Base-by-base conservation (phyloP, 1,140 invertebrate genomes). In the Drosophila asahinai region DNA sequence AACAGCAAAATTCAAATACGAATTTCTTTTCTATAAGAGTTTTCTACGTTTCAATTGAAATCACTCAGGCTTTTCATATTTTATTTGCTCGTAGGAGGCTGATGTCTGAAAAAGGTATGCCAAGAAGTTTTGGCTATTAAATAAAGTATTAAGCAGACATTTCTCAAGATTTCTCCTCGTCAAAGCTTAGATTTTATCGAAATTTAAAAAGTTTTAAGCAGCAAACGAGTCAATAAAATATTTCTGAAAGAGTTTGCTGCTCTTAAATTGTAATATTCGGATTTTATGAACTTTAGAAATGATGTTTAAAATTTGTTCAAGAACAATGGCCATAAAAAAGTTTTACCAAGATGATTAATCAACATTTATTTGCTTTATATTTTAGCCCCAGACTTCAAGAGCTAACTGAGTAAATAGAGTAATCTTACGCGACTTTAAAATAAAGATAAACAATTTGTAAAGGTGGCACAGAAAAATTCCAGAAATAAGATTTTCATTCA, bases 11-110 rank as follows among this genome's bases (percentile, higher is more conserved):
- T 72, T 38, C 57, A 38, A 57, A 42, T 47, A 8, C 14, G 38
- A 71, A 47, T 49, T 47, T 48, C 2, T 40, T 49, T 64, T 67
- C 65, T 49, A 38, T 49, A 40, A 11, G 33, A 70, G 67, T 57
- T 57, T 66, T 15, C 25, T 22, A 22, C 25, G 17, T 43, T 68
- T 49, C 66, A 40, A 72, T 72, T 49, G 43, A 49, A 72, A 71
- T 71, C 48, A 68, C 48, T 54, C 63, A 67, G 67, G 40, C 48
- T 43, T 51, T 33, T 57, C 30, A 19, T 36, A 47, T 36, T 12
- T 40, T 57, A 12, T 40, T 22, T 22, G 36, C 54, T 6, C 40
- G 54, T 14, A 14, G 36, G 36, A 38, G 36, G 12, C 3, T n/a
- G 54, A 48, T n/a, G 22, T 30, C 48, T 43, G 15, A 17, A 38